Conservation (phyloP, 2,113 vertebrate species). For the Seriola quinqueradiata region DNA sequence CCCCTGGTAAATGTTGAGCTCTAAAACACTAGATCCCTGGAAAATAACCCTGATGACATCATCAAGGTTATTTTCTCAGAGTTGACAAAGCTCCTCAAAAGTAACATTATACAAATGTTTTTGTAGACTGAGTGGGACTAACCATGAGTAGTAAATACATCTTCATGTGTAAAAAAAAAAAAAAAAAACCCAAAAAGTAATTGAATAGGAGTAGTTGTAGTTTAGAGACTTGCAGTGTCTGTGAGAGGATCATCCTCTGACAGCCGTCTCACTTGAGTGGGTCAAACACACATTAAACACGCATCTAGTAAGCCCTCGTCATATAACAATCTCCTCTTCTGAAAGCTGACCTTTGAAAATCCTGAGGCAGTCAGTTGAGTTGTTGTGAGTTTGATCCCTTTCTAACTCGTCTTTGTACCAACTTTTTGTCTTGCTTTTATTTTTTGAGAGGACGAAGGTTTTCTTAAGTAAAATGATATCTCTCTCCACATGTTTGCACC, state of each 20-base stretch:
- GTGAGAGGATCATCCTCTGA: constrained; percentile 11
- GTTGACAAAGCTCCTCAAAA: not conserved
- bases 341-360: constrained; percentile 14
- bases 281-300: constrained; percentile 14
- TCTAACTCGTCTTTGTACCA: not conserved
- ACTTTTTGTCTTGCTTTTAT: not conserved
- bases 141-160: not conserved
- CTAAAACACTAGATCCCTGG: not conserved
- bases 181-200: too few relatives aligned
- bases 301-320: not conserved
- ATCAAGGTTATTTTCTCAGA: not conserved
- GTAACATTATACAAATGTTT: too few relatives aligned
- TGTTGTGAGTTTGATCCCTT: not conserved
- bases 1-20: not conserved
- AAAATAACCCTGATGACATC: not conserved
- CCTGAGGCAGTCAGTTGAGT: not conserved
- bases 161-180: not conserved
- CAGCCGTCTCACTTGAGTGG: not conserved
- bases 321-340: not conserved
- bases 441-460: not conserved
- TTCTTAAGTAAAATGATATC: constrained; percentile 16
- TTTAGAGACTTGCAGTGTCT: not conserved
- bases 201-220: not conserved
- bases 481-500: not conserved
- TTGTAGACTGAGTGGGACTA: not conserved